Percentiles rank a stretch among this genome's conserved stretches.
Evolutionary conservation across 2,113 vertebrate species (phyloP).

Genomic region (Ctenodactylus gundi): DNA sequence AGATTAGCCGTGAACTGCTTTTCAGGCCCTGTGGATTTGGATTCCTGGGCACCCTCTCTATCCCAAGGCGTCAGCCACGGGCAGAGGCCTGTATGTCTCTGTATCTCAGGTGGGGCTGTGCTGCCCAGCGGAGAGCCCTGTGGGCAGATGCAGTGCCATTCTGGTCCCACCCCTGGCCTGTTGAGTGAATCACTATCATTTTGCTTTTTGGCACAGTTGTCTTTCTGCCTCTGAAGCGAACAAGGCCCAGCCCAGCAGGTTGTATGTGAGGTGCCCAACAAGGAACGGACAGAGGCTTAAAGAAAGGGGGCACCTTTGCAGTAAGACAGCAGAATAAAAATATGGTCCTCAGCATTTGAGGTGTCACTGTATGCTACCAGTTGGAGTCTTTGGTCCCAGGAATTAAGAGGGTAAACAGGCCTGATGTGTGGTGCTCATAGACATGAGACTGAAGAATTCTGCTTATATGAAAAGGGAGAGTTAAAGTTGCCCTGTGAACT

Average conservation of each 20-base stretch:
- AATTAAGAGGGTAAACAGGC: background rate
- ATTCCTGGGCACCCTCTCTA: background rate
- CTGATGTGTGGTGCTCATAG: background rate
- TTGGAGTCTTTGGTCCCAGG: background rate
- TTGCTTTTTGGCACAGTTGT: background rate
- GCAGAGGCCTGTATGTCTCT: too few species aligned
- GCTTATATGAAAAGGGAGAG: background rate
- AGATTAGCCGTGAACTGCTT: background rate
- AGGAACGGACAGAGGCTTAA: background rate
- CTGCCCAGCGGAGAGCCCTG: constrained; percentile 8
- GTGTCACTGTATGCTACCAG: background rate
- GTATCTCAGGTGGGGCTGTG: too few species aligned
- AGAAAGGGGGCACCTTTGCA: background rate
- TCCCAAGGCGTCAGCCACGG: background rate
- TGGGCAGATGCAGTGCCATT: too few species aligned
- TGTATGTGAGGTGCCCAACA: too few species aligned
- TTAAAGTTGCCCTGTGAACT: background rate
- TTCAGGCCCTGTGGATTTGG: background rate
- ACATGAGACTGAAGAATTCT: background rate
- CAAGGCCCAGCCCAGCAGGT: background rate
- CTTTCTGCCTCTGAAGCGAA: background rate
- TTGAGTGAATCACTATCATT: background rate
- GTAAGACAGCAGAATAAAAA: background rate
- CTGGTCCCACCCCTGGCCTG: too few species aligned
- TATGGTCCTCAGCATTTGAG: rapidly evolving